A percentile compares a stretch with the other conserved stretches of the same genome.
Conservation (phyloP, 2,113 vertebrate species). For the Porphyrio hochstetteri region DNA sequence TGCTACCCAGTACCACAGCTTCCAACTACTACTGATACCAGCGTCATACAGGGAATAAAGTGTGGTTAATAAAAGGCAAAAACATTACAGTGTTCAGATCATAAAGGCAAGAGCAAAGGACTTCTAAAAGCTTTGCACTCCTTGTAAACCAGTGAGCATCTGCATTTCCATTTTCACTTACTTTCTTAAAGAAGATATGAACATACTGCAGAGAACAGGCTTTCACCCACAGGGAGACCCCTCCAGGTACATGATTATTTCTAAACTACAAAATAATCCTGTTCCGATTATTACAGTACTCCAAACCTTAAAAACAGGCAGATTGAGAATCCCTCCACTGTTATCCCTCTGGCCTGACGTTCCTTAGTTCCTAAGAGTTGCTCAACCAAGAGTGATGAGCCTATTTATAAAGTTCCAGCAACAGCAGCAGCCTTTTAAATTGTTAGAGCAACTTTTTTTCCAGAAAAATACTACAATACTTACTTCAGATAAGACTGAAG, state of each 20-base stretch:
- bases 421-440: conserved; percentile 21
- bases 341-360: background rate
- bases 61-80: background rate
- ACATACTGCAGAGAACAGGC: background rate
- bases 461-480: conserved; percentile 36
- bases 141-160: background rate
- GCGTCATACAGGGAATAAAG: background rate
- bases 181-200: background rate
- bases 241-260: background rate
- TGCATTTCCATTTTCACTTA: background rate
- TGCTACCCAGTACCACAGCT: background rate
- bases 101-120: background rate
- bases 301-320: background rate
- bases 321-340: background rate
- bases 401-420: background rate
- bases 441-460: conserved; percentile 17
- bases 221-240: background rate
- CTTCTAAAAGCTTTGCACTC: background rate
- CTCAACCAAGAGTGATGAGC: background rate
- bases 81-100: background rate
- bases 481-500: conserved; percentile 57
- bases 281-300: background rate
- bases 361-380: background rate
- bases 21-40: background rate
- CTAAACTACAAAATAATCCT: background rate